Evolutionary conservation across 2,113 vertebrate species (phyloP).

Genomic region (Paramisgurnus dabryanus): DNA sequence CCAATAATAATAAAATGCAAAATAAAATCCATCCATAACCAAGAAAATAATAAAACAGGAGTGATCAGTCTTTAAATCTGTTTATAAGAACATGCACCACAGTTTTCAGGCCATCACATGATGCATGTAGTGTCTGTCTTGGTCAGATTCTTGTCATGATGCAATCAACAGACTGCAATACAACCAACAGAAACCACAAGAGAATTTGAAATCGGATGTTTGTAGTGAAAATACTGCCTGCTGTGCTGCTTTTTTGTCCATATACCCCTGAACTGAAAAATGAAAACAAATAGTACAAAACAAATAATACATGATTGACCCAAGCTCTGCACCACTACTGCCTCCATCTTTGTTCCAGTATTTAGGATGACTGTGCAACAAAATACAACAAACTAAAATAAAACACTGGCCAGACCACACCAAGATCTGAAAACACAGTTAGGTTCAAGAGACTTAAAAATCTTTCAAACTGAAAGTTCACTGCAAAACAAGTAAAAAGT

Average conservation of each 20-base stretch:
- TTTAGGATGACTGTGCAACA: neutral
- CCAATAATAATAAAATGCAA: neutral
- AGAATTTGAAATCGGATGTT: neutral
- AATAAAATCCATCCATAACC: neutral
- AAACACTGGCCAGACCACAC: constrained; percentile 21
- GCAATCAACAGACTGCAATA: neutral
- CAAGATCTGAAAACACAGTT: neutral
- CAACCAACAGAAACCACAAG: neutral
- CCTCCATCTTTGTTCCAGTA: neutral
- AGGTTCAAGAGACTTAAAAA: no score
- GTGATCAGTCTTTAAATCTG: neutral
- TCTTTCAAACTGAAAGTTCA: neutral
- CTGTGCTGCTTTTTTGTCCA: neutral
- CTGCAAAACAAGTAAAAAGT: neutral
- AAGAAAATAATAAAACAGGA: neutral
- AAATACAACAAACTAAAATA: neutral
- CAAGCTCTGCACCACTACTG: neutral
- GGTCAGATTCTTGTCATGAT: neutral
- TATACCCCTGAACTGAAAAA: neutral
- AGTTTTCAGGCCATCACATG: neutral
- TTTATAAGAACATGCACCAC: neutral
- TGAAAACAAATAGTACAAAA: neutral
- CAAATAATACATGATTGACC: neutral
- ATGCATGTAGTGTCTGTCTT: neutral
- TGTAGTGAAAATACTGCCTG: neutral